Percentiles rank a stretch among this genome's conserved stretches.
Evolutionary conservation across 2,797 vertebrate genomes (phyloP).

Genomic region (Myoxocephalus aenaeus): DNA sequence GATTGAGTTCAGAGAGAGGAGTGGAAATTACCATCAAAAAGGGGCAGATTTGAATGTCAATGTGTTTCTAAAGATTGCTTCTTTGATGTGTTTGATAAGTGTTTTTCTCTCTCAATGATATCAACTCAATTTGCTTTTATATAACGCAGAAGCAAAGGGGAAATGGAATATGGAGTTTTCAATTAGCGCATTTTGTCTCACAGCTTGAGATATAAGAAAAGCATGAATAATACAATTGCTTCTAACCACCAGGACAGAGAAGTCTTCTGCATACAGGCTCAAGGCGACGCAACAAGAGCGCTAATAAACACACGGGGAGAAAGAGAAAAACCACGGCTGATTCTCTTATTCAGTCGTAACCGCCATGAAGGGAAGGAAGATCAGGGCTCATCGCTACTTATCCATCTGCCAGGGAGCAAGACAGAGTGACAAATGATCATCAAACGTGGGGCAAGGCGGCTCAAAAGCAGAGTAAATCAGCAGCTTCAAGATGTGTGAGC

Average conservation of each 20-base stretch:
- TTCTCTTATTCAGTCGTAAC: constrained; percentile 3
- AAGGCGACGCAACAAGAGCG: neutral
- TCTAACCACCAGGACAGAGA: neutral
- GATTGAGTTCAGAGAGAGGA: constrained; percentile 16
- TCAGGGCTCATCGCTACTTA: constrained; percentile 22
- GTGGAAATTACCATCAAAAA: constrained; percentile 13
- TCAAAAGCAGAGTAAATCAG: constrained; percentile 48
- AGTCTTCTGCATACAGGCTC: neutral
- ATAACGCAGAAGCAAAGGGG: neutral
- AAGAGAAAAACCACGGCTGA: neutral
- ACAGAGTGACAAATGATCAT: constrained; percentile 53
- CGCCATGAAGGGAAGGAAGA: constrained; percentile 1
- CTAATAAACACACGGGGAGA: neutral
- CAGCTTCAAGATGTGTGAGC: constrained; percentile 40
- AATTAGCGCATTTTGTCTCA: neutral
- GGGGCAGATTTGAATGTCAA: neutral
- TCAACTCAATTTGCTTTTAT: neutral
- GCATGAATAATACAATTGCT: neutral
- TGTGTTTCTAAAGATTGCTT: neutral
- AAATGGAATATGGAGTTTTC: neutral
- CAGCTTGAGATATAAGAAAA: neutral
- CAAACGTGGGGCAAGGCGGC: constrained; percentile 22
- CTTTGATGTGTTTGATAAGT: neutral
- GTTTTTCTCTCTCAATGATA: neutral
- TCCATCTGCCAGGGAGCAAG: constrained; percentile 35